Evolutionary conservation across 2,888 invertebrate genomes (phyloP).

Genomic region (Folsomia candida): DNA sequence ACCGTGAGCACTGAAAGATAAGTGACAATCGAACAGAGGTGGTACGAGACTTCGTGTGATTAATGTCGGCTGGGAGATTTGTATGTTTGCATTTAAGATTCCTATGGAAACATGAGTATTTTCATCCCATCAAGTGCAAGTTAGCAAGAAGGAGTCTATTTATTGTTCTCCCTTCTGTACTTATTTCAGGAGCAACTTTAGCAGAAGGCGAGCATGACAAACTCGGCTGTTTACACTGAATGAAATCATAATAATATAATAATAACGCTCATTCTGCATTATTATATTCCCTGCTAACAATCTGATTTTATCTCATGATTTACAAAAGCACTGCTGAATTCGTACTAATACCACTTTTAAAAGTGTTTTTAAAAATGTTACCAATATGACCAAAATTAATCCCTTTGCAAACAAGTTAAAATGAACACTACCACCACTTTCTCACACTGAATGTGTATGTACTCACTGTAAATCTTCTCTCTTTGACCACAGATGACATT

Average conservation of each 20-base stretch:
- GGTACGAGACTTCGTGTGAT: constrained; percentile 49
- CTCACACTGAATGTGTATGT: not conserved
- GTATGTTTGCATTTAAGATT: constrained; percentile 43
- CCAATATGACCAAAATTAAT: not conserved
- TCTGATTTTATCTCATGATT: not conserved
- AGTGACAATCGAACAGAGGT: too few species aligned
- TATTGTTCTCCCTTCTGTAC: not conserved
- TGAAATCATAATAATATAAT: not conserved
- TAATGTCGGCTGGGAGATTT: constrained; percentile 45
- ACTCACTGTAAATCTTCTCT: not conserved
- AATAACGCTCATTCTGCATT: too few species aligned
- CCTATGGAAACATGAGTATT: constrained; percentile 45
- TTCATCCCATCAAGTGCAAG: constrained; percentile 35
- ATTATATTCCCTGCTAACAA: too few species aligned
- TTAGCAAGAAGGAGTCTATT: constrained; percentile 28
- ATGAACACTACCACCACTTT: not conserved
- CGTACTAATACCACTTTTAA: not conserved
- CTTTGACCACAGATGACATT: not conserved
- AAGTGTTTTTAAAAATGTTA: too few species aligned
- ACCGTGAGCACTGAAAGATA: too few species aligned
- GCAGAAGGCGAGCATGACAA: not conserved
- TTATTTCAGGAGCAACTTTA: not conserved
- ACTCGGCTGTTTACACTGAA: not conserved
- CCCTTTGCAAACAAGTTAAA: not conserved
- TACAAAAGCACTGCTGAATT: not conserved